A percentile compares a stretch with the other conserved stretches of the same genome.
Conservation (phyloP, 2,888 invertebrate species). For the Encarsia formosa region DNA sequence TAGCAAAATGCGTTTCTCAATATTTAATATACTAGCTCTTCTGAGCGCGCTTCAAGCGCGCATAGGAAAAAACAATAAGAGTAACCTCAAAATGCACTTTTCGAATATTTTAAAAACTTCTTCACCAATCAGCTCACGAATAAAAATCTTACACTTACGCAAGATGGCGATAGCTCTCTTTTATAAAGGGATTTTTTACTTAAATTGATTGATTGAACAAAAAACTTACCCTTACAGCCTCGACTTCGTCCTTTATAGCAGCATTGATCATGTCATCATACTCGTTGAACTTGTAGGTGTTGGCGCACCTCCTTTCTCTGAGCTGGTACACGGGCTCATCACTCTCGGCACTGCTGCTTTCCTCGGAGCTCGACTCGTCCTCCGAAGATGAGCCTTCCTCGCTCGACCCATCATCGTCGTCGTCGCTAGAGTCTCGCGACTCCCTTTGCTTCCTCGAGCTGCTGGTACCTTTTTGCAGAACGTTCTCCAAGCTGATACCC, state of each 20-base stretch:
- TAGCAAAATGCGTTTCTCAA: too few species aligned
- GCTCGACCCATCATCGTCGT: constrained; percentile 32
- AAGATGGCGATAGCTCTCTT: too few species aligned
- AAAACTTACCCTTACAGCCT: constrained; percentile 53
- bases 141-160: too few species aligned
- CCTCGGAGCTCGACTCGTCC: constrained; percentile 41
- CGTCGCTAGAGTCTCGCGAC: constrained; percentile 40
- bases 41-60: too few species aligned
- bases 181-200: too few species aligned
- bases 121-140: too few species aligned
- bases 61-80: too few species aligned
- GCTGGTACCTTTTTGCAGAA: constrained; percentile 53
- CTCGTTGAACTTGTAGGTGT: constrained; percentile 83
- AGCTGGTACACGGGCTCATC: constrained; percentile 83
- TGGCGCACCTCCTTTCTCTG: constrained; percentile 73
- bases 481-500: constrained; percentile 70
- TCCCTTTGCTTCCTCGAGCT: constrained; percentile 31
- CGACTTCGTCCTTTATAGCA: constrained; percentile 77
- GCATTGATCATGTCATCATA: constrained; percentile 94
- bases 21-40: too few species aligned
- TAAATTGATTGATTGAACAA: too few species aligned
- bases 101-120: too few species aligned
- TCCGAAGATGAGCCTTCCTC: constrained; percentile 21
- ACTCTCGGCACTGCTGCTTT: constrained; percentile 57
- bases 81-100: too few species aligned